Base-by-base conservation (phyloP, 2,113 vertebrate genomes). In the Sylvilagus bachmani region DNA sequence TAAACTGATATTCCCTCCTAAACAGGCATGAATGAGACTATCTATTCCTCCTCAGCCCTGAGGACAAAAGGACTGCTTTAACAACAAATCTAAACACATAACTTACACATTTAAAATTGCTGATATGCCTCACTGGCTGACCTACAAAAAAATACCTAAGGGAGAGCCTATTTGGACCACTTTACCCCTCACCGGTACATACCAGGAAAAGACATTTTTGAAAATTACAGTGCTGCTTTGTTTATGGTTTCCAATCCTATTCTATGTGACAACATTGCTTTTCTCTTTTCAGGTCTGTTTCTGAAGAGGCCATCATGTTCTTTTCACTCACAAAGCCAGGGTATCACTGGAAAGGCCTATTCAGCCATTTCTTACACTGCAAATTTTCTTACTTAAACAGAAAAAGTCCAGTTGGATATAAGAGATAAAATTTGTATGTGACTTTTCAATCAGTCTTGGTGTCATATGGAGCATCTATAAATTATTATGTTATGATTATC, bases 391-490 rank as follows among this genome's bases (percentile, higher is more conserved):
- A 24, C 55, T 96, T 36, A 8, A 25, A 55, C 36, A 83, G 49
- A 38, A 90, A 93, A 82, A 87, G 78, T 90, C 22, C 27, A 83
- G n/a, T 4, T 5, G 83, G 6, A 73, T 51, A 89, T 53, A 86
- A 92, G 10, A 90, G 83, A 82, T 89, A 75, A 86, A 92, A 89
- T 86, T 58, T 83, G 12, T 64, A 33, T 73, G 3, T 67, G 64
- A 92, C 73, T 86, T 89, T 91, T 53, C 33, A 44, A 73, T 71
- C 79, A 70, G 33, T 44, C 73, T 92, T 80, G 66, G 36, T 71
- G 36, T 86, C 61, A 62, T 64, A 22, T 70, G 31, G 17, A 33
- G 16, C 25, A 89, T 86, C 66, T 86, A 58, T 84, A 90, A 77
- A 81, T 89, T 85, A 62, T 81, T 89, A 53, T 33, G 84, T 49